A percentile compares a stretch with the other conserved stretches of the same genome.
Conservation (phyloP, 2,888 invertebrate genomes). For the Cheilosia pagana region DNA sequence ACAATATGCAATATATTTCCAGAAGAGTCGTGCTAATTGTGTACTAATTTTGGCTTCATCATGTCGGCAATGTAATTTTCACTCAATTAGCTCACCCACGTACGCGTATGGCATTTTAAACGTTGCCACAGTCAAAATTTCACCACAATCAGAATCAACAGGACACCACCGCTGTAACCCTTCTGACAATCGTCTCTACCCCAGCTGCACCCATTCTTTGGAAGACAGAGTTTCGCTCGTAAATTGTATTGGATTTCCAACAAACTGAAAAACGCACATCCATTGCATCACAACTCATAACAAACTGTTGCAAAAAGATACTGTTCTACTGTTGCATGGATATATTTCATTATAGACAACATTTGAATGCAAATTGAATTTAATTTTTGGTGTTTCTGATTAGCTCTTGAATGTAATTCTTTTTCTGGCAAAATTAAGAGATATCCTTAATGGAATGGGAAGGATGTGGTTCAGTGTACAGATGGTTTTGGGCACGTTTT, state of each 20-base stretch:
- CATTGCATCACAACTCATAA: constrained; percentile 10
- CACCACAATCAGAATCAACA: constrained; percentile 7
- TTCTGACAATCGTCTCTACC: constrained; percentile 8
- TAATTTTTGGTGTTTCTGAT: constrained; percentile 45
- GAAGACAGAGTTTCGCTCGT: constrained; percentile 2
- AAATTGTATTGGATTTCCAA: constrained; percentile 5
- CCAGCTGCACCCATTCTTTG: constrained; percentile 2
- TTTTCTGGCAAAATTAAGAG: constrained; percentile 14
- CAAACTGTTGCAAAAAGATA: constrained; percentile 8
- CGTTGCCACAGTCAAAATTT: constrained; percentile 24
- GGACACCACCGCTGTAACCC: not conserved
- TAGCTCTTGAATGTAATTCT: constrained; percentile 20
- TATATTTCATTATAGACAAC: constrained; percentile 50
- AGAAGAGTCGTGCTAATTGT: constrained; percentile 17
- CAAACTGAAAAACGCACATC: constrained; percentile 13
- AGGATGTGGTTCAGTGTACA: not conserved
- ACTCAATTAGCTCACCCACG: constrained; percentile 47
- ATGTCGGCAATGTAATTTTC: constrained; percentile 36
- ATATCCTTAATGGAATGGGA: not conserved
- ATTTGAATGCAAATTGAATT: constrained; percentile 61
- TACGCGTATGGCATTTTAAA: constrained; percentile 38
- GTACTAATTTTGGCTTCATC: constrained; percentile 38
- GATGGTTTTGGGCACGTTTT: not conserved
- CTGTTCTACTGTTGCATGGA: not conserved
- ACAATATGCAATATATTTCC: not conserved